Percentiles rank a stretch among this genome's conserved stretches.
Conservation (phyloP, 2,797 vertebrate species). For the Alfaro cultratus region DNA sequence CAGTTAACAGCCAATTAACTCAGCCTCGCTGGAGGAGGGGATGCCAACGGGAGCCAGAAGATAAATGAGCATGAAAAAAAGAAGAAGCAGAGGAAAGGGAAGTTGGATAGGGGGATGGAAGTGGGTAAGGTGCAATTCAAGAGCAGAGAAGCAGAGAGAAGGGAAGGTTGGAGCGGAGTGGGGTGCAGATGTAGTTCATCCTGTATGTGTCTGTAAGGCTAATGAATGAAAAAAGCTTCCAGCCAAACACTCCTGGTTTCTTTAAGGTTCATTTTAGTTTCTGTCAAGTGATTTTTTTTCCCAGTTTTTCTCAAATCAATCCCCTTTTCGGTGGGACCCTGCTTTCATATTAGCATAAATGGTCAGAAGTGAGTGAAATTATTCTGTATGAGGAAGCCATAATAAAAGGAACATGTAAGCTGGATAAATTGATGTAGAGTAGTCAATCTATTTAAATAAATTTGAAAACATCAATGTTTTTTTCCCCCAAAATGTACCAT, state of each 20-base stretch:
- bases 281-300: constrained; percentile 31
- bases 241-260: constrained; percentile 23
- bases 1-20: constrained; percentile 61
- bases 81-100: constrained; percentile 19
- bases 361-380: constrained; percentile 11
- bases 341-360: constrained; percentile 4
- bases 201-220: constrained; percentile 29
- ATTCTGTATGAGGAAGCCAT: constrained; percentile 2
- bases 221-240: constrained; percentile 39
- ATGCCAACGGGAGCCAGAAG: constrained; percentile 40
- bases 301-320: constrained; percentile 1
- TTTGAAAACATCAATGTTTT: neutral
- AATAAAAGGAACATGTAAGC: constrained; percentile 7
- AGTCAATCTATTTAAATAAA: neutral
- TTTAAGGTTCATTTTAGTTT: constrained; percentile 39
- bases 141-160: constrained; percentile 4
- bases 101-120: constrained; percentile 19
- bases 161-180: neutral
- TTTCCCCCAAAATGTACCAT: neutral
- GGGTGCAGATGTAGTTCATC: constrained; percentile 17
- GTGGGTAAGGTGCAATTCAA: constrained; percentile 20
- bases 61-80: constrained; percentile 50
- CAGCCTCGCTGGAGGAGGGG: constrained; percentile 38
- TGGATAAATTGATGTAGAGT: neutral
- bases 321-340: constrained; percentile 8